A percentile compares a stretch with the other conserved stretches of the same genome.
phyloP scores from a whole-genome alignment of 2,113 vertebrate species.

The Lutjanus erythropterus region DNA sequence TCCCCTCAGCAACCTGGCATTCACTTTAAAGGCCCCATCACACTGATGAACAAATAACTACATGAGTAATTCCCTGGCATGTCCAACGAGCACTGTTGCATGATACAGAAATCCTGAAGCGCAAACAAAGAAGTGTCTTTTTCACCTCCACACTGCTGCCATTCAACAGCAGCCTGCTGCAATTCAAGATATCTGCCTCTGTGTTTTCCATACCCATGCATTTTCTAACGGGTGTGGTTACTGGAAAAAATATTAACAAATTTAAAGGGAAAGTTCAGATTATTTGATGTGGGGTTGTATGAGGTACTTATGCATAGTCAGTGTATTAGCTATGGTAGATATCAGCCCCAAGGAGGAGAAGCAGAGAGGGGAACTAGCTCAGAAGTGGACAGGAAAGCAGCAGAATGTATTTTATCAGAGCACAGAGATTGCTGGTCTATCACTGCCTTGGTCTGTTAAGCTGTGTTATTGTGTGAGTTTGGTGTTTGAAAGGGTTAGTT shows the following conservation, averaged over 20 bases:
- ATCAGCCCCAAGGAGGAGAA: too few relatives aligned
- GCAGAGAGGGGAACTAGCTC: too few relatives aligned
- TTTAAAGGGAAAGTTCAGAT: too few relatives aligned
- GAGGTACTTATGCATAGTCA: too few relatives aligned
- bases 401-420: too few relatives aligned
- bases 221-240: neutral
- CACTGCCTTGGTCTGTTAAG: too few relatives aligned
- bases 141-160: conserved; percentile 38
- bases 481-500: too few relatives aligned
- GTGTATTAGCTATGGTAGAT: too few relatives aligned
- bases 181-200: conserved; percentile 10
- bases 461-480: too few relatives aligned
- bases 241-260: neutral
- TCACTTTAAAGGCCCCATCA: conserved; percentile 4
- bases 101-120: conserved; percentile 26
- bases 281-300: too few relatives aligned
- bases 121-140: conserved; percentile 34
- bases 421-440: too few relatives aligned
- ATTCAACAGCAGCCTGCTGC: conserved; percentile 30
- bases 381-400: too few relatives aligned
- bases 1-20: conserved; percentile 1
- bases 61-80: conserved; percentile 36
- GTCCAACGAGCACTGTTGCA: conserved; percentile 21
- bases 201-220: conserved; percentile 7
- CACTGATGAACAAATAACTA: conserved; percentile 24